Percentiles rank a stretch among this genome's conserved stretches.
Evolutionary conservation across 2,113 vertebrate species (phyloP).

Genomic region (Diadophis punctatus): DNA sequence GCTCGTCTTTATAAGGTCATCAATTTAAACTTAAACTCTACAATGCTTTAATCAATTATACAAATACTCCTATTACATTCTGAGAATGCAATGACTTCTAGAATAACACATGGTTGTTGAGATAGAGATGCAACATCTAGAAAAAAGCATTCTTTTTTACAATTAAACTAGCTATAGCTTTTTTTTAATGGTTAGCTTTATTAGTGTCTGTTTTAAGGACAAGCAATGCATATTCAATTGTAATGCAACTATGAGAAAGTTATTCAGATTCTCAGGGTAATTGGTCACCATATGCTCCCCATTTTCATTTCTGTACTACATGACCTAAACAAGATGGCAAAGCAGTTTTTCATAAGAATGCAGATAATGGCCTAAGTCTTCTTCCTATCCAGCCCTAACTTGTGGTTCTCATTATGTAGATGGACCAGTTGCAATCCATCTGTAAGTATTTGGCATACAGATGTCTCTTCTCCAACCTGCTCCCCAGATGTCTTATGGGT

Average conservation of each 20-base stretch:
- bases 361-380: not conserved
- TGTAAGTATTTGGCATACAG: conserved; percentile 2
- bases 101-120: not conserved
- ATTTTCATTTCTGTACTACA: not conserved
- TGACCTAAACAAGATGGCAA: not conserved
- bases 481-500: conserved; percentile 22
- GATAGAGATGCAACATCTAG: not conserved
- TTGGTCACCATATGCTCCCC: too few relatives aligned
- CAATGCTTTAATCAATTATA: not conserved
- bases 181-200: not conserved
- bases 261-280: not conserved
- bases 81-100: not conserved
- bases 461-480: conserved; percentile 1
- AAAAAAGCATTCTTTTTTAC: not conserved
- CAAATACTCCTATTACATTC: not conserved
- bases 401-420: not conserved
- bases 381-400: rapidly evolving
- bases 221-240: not conserved
- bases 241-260: not conserved
- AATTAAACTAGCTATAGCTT: not conserved
- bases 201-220: not conserved
- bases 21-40: not conserved
- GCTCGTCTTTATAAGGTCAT: not conserved
- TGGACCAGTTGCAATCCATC: not conserved
- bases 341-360: not conserved